Percentiles rank a stretch among this genome's conserved stretches.
Conservation (phyloP, 2,888 invertebrate genomes). For the Platycheirus rosarum region DNA sequence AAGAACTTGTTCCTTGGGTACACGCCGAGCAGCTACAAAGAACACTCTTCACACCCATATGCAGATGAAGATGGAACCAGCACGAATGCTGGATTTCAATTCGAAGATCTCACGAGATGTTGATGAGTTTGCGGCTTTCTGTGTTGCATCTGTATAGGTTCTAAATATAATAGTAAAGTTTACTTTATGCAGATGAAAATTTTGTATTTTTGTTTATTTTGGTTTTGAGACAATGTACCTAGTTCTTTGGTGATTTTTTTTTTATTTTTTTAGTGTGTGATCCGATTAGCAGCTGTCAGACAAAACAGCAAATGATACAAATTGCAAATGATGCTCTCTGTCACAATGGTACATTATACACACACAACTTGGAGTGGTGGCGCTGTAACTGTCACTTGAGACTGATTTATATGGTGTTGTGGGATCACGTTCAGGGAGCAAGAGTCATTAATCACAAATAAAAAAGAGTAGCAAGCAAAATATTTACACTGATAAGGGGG, state of each 20-base stretch:
- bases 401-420: constrained; percentile 63
- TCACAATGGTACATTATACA: constrained; percentile 44
- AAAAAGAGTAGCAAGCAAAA: constrained; percentile 15
- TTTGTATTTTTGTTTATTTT: constrained; percentile 14
- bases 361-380: constrained; percentile 31
- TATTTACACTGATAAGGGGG: constrained; percentile 42
- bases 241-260: constrained; percentile 30
- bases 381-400: constrained; percentile 58
- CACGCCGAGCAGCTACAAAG: not conserved
- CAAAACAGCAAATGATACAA: constrained; percentile 52
- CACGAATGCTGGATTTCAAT: constrained; percentile 55
- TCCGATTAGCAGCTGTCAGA: constrained; percentile 71
- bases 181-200: not conserved
- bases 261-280: constrained; percentile 24
- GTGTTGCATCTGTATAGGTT: constrained; percentile 18
- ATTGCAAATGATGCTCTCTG: constrained; percentile 66
- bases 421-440: constrained; percentile 53
- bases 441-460: constrained; percentile 64
- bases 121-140: constrained; percentile 28
- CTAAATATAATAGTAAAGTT: not conserved
- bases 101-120: constrained; percentile 41
- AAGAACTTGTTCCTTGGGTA: constrained; percentile 48
- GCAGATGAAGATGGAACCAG: constrained; percentile 51
- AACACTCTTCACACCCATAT: constrained; percentile 13
- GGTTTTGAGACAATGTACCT: constrained; percentile 56